Evolutionary conservation across 2,888 invertebrate species (phyloP), one percentile per base, ranked within the genome.

Genomic region (Lasioglossum zephyrum): DNA sequence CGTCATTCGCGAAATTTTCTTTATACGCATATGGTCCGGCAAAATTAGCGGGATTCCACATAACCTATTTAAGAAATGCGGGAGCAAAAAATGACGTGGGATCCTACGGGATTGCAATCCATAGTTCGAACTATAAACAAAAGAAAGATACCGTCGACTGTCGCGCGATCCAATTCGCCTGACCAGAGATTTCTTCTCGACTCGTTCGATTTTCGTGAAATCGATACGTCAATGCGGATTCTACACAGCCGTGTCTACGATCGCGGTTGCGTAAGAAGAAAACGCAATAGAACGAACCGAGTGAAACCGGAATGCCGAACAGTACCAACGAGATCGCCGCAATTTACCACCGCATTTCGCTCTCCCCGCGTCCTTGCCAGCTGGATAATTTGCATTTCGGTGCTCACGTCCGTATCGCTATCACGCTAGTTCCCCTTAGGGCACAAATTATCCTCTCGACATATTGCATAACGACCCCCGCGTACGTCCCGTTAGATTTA

Each of bases 311-410:
- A 84, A 81, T 60, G 75, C 74, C 70, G 74, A 73, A 78, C 80
- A 53, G 81, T 77, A 36, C 69, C 81, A 72, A 83, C 77, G 82
- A 81, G 83, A 86, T 84, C 86, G 79, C 79, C 87, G 82, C 81
- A 85, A 85, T 88, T 88, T 89, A 88, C 88, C 82, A 88, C 88
- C 82, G 44, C 85, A 80, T 89, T 87, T 88, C 77, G 75, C 85
- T 86, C 74, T 57, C 84, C 89, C 79, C 89, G 88, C 91, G 89
- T 89, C 91, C 89, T 89, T 91, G 92, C 87, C 81, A 86, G 85
- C 83, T 3, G 83, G 87, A 81, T 87, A 88, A 93, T 93, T 93
- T 93, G 89, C 92, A 93, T 93, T 93, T 92, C 87, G 90, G 89
- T 88, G 87, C 85, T 81, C 74, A 84, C 87, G 83, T 39, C 60